A percentile compares a stretch with the other conserved stretches of the same genome.
phyloP scores from a whole-genome alignment of 53 echinoderm and acorn worm genomes.

The Antedon mediterranea region DNA sequence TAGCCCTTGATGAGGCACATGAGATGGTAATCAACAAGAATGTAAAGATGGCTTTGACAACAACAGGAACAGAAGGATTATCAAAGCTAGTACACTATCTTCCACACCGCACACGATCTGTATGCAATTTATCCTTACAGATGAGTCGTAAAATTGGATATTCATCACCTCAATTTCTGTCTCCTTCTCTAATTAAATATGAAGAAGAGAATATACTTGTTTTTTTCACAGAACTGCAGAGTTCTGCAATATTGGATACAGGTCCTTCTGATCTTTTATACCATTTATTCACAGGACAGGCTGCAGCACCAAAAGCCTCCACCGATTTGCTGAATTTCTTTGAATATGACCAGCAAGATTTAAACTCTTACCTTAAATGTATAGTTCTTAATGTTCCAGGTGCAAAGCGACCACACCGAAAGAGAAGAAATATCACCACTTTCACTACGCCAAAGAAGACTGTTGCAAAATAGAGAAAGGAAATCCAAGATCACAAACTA shows the following conservation, averaged over 20 bases:
- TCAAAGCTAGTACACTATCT: constrained; percentile 14
- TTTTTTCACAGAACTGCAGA: background rate
- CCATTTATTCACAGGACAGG: constrained; percentile 6
- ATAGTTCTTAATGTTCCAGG: background rate
- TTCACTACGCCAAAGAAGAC: background rate
- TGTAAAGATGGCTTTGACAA: constrained; percentile 18
- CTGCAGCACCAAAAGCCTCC: background rate
- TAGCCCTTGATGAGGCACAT: constrained; percentile 30
- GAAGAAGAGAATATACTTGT: constrained; percentile 1
- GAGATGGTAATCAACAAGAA: constrained; percentile 29
- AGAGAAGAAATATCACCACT: constrained; percentile 8
- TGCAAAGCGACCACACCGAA: background rate
- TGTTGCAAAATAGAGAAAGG: constrained; percentile 8
- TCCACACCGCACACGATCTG: constrained; percentile 2
- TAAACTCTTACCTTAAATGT: constrained; percentile 14
- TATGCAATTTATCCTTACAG: constrained; percentile 12
- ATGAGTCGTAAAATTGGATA: background rate
- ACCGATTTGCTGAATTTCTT: constrained; percentile 7
- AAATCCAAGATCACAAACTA: constrained; percentile 20
- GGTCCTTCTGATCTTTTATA: background rate
- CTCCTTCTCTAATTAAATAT: background rate
- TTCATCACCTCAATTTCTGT: background rate
- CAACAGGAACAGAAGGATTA: constrained; percentile 8
- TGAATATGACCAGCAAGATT: constrained; percentile 3
- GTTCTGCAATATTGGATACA: background rate